phyloP scores from a whole-genome alignment of 2,797 vertebrate genomes.

The Hybognathus amarus region DNA sequence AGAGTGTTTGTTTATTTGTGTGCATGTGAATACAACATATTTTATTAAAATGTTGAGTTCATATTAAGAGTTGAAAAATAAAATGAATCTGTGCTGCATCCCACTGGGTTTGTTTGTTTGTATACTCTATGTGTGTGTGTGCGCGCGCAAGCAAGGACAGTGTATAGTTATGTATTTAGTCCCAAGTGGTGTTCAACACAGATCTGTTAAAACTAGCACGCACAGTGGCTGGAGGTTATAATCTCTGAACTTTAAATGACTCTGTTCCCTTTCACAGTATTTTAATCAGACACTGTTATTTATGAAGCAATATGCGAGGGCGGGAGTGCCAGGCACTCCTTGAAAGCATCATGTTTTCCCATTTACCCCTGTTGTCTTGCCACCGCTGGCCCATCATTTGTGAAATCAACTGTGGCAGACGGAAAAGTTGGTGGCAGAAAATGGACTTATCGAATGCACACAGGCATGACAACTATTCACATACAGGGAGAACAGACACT shows the following conservation, averaged over 20 bases:
- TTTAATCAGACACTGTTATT: constrained; percentile 79
- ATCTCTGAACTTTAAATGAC: constrained; percentile 67
- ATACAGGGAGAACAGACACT: constrained; percentile 11
- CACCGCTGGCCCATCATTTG: constrained; percentile 77
- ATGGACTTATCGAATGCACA: constrained; percentile 78
- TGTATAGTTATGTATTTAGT: constrained; percentile 55
- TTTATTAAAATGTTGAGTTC: constrained; percentile 44
- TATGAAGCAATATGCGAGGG: constrained; percentile 67
- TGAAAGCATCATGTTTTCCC: constrained; percentile 74
- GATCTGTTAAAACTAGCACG: constrained; percentile 49
- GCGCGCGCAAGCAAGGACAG: constrained; percentile 15
- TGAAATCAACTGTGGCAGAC: constrained; percentile 81
- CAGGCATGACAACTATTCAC: constrained; percentile 69
- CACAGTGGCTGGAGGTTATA: constrained; percentile 54
- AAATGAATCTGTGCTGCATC: constrained; percentile 26
- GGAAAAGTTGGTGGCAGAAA: constrained; percentile 74
- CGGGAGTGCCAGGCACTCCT: constrained; percentile 55
- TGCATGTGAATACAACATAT: constrained; percentile 13
- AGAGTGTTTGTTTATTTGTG: constrained; percentile 32
- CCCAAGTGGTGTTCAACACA: constrained; percentile 54
- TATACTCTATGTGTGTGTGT: constrained; percentile 43
- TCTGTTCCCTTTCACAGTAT: constrained; percentile 68
- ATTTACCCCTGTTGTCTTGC: constrained; percentile 67
- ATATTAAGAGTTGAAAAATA: constrained; percentile 2
- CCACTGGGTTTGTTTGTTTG: constrained; percentile 17